A percentile compares a stretch with the other conserved stretches of the same genome.
These are phyloP conservation scores for Phalera bucephala DNA, from an alignment of 2,888 invertebrate species.

Conservation along the genomic window DNA sequence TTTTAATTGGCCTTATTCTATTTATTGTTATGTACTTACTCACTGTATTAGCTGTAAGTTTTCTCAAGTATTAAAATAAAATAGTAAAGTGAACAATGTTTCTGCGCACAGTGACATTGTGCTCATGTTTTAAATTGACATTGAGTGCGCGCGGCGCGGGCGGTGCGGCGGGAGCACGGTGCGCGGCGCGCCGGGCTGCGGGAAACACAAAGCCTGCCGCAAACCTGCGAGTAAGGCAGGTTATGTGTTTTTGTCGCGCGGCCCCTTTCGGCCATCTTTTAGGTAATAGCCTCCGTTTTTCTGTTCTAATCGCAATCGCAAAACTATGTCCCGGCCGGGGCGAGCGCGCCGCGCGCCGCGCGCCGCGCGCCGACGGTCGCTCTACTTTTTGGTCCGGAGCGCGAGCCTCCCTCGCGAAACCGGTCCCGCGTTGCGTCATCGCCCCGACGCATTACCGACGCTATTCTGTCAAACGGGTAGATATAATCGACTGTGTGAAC, in stretches of 20 bases:
- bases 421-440: constrained; percentile 29
- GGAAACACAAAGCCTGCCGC: constrained; percentile 35
- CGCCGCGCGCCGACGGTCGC: constrained; percentile 35
- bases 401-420: constrained; percentile 23
- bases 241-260: constrained; percentile 59
- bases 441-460: constrained; percentile 12
- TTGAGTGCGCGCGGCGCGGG: too few species aligned
- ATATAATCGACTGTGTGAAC: background rate
- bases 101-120: too few species aligned
- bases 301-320: constrained; percentile 50
- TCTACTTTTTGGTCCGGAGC: constrained; percentile 47
- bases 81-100: too few species aligned
- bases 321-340: constrained; percentile 39
- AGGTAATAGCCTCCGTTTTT: constrained; percentile 62
- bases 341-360: constrained; percentile 18
- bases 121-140: too few species aligned
- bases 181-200: constrained; percentile 17
- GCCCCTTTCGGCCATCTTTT: constrained; percentile 57
- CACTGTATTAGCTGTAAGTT: too few species aligned
- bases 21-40: too few species aligned
- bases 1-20: too few species aligned
- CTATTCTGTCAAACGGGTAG: constrained; percentile 1
- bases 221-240: constrained; percentile 36
- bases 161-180: constrained; percentile 8
- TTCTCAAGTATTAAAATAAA: too few species aligned